These are phyloP conservation scores for Neoascia interrupta DNA, from an alignment of 2,888 invertebrate genomes.

Conservation along the genomic window DNA sequence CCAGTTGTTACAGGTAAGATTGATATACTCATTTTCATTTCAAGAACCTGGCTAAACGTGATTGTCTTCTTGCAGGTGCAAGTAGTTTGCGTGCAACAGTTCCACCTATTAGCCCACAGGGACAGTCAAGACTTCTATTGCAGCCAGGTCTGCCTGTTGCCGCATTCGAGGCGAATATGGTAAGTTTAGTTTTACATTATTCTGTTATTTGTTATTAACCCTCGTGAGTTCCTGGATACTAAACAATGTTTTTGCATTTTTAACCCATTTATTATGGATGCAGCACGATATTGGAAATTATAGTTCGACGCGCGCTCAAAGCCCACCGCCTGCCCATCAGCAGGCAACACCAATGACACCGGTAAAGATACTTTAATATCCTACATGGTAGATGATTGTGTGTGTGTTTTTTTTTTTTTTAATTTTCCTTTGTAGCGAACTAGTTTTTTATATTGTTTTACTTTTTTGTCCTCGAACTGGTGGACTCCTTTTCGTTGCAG, in stretches of 20 bases:
- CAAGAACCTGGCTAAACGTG: not conserved
- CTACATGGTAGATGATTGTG: constrained; percentile 1
- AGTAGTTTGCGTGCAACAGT: constrained; percentile 81
- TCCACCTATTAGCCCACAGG: constrained; percentile 83
- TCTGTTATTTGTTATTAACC: too few species aligned
- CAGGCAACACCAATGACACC: constrained; percentile 87
- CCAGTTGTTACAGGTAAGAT: constrained; percentile 79
- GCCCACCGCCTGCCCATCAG: constrained; percentile 92
- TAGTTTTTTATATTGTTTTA: too few species aligned
- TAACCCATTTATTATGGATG: constrained; percentile 73
- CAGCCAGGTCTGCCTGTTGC: constrained; percentile 82
- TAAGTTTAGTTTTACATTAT: constrained; percentile 80
- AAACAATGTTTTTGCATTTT: not conserved
- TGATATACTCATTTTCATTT: not conserved
- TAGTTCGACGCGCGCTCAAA: constrained; percentile 81
- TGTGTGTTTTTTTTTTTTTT: constrained; percentile 4
- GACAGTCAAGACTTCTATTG: constrained; percentile 81
- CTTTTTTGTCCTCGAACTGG: too few species aligned
- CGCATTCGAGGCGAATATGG: constrained; percentile 85
- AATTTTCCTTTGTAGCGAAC: not conserved
- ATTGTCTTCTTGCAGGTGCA: constrained; percentile 76
- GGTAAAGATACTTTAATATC: constrained; percentile 80
- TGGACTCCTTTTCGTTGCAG: too few species aligned
- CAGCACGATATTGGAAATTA: constrained; percentile 83
- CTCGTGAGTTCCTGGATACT: not conserved